A percentile compares a stretch with the other conserved stretches of the same genome.
Evolutionary conservation across 2,888 invertebrate species (phyloP).

Genomic region (Polydrusus tereticollis): DNA sequence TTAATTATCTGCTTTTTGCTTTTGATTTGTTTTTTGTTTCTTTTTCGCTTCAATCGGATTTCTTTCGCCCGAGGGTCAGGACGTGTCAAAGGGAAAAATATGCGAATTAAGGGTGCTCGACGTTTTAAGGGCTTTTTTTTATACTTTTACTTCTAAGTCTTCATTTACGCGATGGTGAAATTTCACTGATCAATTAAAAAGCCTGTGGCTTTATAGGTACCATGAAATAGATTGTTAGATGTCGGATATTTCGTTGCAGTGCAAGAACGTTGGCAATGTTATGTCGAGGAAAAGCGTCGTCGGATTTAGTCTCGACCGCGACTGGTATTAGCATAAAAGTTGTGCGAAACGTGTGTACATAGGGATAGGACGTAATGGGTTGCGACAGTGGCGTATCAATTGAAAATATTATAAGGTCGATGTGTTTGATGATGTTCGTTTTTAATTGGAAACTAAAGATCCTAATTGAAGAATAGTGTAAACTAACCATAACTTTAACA

Average conservation of each 20-base stretch:
- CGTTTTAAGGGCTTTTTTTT: slow-evolving; percentile 1
- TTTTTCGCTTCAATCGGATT: slow-evolving; percentile 37
- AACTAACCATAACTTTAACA: neutral
- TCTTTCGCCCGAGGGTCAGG: slow-evolving; percentile 36
- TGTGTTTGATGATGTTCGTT: neutral
- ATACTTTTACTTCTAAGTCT: neutral
- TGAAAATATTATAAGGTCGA: neutral
- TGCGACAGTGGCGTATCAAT: slow-evolving; percentile 25
- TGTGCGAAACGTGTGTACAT: slow-evolving; percentile 38
- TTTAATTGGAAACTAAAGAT: neutral
- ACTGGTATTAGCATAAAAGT: slow-evolving; percentile 43
- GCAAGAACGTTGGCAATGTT: neutral
- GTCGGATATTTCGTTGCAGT: too few relatives aligned
- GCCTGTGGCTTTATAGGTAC: too few relatives aligned
- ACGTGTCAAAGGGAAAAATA: slow-evolving; percentile 14
- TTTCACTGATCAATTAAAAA: too few relatives aligned
- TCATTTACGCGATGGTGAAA: neutral
- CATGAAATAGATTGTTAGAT: too few relatives aligned
- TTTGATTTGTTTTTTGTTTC: slow-evolving; percentile 39
- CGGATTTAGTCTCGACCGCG: slow-evolving; percentile 35
- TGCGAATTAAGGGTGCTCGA: slow-evolving; percentile 2
- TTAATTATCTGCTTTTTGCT: slow-evolving; percentile 39
- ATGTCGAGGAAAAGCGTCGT: slow-evolving; percentile 22
- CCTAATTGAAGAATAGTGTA: neutral
- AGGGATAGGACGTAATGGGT: slow-evolving; percentile 40